Percentiles rank a stretch among this genome's conserved stretches.
Evolutionary conservation across 2,113 vertebrate genomes (phyloP).

Genomic region (Neomonachus schauinslandi): DNA sequence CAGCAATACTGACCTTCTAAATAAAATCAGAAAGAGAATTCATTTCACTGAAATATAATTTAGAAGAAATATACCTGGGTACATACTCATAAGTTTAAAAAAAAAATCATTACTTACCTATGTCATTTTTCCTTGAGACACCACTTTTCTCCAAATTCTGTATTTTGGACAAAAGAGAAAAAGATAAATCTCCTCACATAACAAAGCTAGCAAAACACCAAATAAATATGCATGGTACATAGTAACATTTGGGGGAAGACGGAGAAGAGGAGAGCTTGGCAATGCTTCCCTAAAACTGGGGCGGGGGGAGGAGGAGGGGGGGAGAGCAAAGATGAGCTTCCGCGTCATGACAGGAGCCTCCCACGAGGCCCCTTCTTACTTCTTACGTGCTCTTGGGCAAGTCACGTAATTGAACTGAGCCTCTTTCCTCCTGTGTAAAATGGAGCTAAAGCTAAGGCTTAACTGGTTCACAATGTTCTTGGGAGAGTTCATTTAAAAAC

Average conservation of each 20-base stretch:
- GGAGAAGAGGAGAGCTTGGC: background rate
- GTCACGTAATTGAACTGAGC: background rate
- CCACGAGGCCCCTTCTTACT: background rate
- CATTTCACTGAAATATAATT: background rate
- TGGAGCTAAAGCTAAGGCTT: background rate
- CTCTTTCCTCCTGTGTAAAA: background rate
- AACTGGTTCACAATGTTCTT: background rate
- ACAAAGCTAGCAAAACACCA: background rate
- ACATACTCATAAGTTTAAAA: background rate
- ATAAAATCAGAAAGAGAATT: slow-evolving; percentile 27
- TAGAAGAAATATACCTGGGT: background rate
- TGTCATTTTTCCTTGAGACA: slow-evolving; percentile 69
- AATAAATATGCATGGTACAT: background rate
- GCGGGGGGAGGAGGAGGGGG: no score
- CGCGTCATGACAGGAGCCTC: background rate
- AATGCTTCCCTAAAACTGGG: background rate
- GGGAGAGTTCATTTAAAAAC: background rate
- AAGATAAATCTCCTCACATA: background rate
- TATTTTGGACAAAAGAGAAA: slow-evolving; percentile 67
- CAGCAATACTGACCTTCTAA: background rate
- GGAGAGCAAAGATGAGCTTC: fast-evolving
- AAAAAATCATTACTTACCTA: slow-evolving; percentile 81
- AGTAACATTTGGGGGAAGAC: background rate
- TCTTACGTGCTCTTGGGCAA: background rate
- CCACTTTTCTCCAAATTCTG: slow-evolving; percentile 81